Evolutionary conservation across 92 coral and sea anemone genomes (phyloP).

Genomic region (Porites divaricata): DNA sequence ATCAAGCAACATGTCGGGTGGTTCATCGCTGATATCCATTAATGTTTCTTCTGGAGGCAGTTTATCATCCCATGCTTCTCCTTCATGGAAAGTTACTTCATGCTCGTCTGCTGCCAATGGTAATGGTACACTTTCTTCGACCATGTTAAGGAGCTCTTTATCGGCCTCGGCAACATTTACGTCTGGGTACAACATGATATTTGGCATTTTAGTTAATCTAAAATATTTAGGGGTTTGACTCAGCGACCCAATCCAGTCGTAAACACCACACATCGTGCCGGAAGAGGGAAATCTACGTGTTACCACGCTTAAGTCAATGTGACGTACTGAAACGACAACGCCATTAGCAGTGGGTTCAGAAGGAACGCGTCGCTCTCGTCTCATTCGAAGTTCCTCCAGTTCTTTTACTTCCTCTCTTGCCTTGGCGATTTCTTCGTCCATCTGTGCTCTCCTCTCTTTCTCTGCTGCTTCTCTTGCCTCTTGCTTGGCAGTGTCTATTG

Average conservation of each 20-base stretch:
- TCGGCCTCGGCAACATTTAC: slow-evolving; percentile 6
- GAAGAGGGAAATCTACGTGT: slow-evolving; percentile 42
- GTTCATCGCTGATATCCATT: neutral
- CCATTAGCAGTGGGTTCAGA: slow-evolving; percentile 14
- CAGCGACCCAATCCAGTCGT: slow-evolving; percentile 53
- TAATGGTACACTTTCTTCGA: slow-evolving; percentile 15
- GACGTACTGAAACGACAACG: slow-evolving; percentile 20
- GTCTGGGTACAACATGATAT: slow-evolving; percentile 13
- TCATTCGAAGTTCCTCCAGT: slow-evolving; percentile 3
- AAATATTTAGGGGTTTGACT: slow-evolving; percentile 34
- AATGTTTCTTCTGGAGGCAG: neutral
- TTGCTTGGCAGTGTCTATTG: slow-evolving; percentile 15
- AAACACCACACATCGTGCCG: slow-evolving; percentile 25
- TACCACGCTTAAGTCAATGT: slow-evolving; percentile 29
- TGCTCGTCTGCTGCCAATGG: slow-evolving; percentile 16
- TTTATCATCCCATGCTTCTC: neutral
- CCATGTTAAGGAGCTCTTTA: slow-evolving; percentile 6
- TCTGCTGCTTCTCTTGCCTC: slow-evolving; percentile 4
- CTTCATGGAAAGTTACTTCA: slow-evolving; percentile 1
- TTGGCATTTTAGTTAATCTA: slow-evolving; percentile 17
- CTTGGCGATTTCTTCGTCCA: slow-evolving; percentile 1
- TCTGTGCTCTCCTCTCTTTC: neutral
- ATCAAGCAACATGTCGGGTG: slow-evolving; percentile 1
- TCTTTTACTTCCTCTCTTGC: slow-evolving; percentile 22
- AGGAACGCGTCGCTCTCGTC: slow-evolving; percentile 1